These are phyloP conservation scores for Florisuga fusca DNA, from an alignment of 2,797 vertebrate species.

Conservation along the genomic window DNA sequence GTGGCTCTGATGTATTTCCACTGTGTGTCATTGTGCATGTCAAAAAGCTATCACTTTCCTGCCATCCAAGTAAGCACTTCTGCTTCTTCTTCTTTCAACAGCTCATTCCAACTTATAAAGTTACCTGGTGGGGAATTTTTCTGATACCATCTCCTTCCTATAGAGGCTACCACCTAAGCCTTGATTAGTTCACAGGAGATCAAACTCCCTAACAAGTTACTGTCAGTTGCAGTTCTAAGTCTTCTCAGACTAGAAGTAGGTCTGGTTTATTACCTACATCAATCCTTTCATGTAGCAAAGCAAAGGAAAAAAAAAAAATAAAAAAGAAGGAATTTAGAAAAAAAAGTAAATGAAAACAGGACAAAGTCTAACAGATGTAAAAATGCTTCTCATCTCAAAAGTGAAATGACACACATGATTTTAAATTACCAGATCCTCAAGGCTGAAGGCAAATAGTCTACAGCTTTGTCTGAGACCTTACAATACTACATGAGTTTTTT, in stretches of 20 bases:
- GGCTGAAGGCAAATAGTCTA: neutral
- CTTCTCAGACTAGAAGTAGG: constrained; percentile 47
- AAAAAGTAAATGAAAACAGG: constrained; percentile 19
- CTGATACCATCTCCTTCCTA: constrained; percentile 46
- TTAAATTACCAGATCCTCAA: neutral
- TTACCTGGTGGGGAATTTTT: constrained; percentile 64
- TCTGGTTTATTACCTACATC: constrained; percentile 71
- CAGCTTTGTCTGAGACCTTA: neutral
- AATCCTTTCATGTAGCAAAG: constrained; percentile 55
- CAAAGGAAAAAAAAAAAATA: constrained; percentile 1
- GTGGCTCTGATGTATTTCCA: constrained; percentile 5
- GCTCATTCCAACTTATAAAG: constrained; percentile 68
- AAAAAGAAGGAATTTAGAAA: neutral
- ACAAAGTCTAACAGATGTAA: constrained; percentile 7
- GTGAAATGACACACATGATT: constrained; percentile 14
- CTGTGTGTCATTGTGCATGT: neutral
- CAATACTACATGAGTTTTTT: constrained; percentile 9
- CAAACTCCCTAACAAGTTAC: constrained; percentile 74
- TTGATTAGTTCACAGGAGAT: constrained; percentile 77
- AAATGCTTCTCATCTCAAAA: constrained; percentile 42
- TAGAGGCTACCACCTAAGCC: constrained; percentile 56
- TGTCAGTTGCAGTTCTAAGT: constrained; percentile 62
- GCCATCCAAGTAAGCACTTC: constrained; percentile 45
- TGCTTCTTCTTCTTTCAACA: constrained; percentile 32
- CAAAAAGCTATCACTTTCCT: constrained; percentile 28